Percentiles rank a stretch among this genome's conserved stretches.
Evolutionary conservation across 2,888 invertebrate genomes (phyloP).

Genomic region (Lepidocyrtoides sp.): DNA sequence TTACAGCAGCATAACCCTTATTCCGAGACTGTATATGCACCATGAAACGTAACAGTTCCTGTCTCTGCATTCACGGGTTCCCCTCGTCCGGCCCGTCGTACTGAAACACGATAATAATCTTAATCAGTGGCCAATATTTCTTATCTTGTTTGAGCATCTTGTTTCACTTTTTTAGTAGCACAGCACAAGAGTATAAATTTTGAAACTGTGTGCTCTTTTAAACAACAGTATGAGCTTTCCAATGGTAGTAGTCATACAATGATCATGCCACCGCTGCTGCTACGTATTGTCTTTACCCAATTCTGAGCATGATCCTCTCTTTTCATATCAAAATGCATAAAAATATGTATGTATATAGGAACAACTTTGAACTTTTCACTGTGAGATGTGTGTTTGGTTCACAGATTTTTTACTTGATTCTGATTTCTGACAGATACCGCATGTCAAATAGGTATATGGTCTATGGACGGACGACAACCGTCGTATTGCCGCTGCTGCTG

Average conservation of each 20-base stretch:
- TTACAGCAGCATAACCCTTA: too few species aligned
- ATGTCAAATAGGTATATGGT: constrained; percentile 53
- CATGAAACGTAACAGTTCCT: neutral
- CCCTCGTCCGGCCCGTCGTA: constrained; percentile 34
- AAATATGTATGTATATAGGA: too few species aligned
- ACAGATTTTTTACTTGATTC: constrained; percentile 53
- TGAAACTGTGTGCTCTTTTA: too few species aligned
- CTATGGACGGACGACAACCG: constrained; percentile 70
- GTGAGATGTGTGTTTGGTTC: constrained; percentile 18
- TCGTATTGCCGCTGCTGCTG: neutral
- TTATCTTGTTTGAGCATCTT: constrained; percentile 77
- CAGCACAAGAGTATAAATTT: neutral
- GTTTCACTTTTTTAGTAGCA: constrained; percentile 19
- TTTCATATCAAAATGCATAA: neutral
- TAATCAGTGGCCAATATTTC: constrained; percentile 80
- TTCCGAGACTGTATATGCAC: too few species aligned
- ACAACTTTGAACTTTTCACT: neutral
- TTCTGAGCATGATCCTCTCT: neutral
- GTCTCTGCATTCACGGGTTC: neutral
- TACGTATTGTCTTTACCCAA: too few species aligned
- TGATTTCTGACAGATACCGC: constrained; percentile 71
- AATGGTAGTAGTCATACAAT: too few species aligned
- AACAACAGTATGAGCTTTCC: too few species aligned
- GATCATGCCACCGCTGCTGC: too few species aligned
- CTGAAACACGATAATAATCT: constrained; percentile 68